Conservation (phyloP, 1,140 invertebrate genomes). For the Tetramorium simillimum region DNA sequence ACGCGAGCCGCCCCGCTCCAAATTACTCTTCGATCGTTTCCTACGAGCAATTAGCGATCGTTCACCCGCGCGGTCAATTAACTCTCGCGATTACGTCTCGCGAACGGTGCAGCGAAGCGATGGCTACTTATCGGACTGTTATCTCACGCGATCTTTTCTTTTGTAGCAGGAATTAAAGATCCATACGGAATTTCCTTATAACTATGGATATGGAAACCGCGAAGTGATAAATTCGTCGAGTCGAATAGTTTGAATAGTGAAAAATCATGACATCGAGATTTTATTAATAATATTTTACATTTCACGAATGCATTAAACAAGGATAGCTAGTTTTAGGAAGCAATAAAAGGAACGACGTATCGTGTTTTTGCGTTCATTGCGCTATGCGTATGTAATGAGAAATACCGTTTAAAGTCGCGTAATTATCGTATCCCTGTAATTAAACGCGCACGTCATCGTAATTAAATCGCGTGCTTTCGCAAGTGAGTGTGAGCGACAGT, state of each 20-base stretch:
- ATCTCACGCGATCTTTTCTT: constrained; percentile 13
- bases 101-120: neutral
- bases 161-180: neutral
- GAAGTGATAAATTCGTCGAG: neutral
- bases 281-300: neutral
- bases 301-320: neutral
- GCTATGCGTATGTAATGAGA: neutral
- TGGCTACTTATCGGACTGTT: neutral
- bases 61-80: neutral
- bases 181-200: neutral
- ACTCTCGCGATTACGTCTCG: neutral
- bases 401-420: neutral
- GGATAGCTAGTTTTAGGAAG: neutral
- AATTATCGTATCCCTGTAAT: neutral
- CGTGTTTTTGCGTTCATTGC: neutral
- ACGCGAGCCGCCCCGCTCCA: neutral
- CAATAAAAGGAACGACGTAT: neutral
- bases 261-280: neutral
- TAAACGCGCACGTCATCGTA: neutral
- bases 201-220: neutral
- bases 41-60: neutral
- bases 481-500: neutral
- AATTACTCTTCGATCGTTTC: neutral
- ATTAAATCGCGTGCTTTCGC: neutral
- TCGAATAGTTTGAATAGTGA: neutral